Evolutionary conservation across 2,797 vertebrate genomes (phyloP), one percentile per base, ranked within the genome.

Genomic region (Oreochromis grahami): DNA sequence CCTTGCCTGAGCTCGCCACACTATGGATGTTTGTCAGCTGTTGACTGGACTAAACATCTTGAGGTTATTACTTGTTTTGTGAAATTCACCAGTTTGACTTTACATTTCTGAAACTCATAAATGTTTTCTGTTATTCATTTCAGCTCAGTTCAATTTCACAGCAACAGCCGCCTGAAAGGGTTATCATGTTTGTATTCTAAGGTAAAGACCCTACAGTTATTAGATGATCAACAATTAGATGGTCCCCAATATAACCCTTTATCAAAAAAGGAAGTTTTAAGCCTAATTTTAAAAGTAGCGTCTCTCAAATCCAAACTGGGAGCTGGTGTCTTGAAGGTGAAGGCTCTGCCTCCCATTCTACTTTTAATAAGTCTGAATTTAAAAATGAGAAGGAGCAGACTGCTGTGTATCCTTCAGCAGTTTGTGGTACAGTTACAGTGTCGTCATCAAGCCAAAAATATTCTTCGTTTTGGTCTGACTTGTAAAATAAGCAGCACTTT

Each of bases 241-340:
- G 34, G 19, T 21, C 58, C 4, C 58, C 7, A 19, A 63, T 21
- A 19, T 2, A 36, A n/a, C 58, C 19, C 0, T 63, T 63, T 60
- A 60, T 60, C 9, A 60, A 34, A 60, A 36, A 13, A 63, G 19
- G 36, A 63, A 6, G 0, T 1, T 21, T 63, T 38, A 63, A 63
- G 34, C 34, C 19, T 38, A n/a, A 21, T 63, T 11, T 38, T 38
- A 63, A 38, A 63, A 7, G 58, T 38, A 38, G 19, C 0, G 2
- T 38, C 58, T 63, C 58, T 13, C 58, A 63, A 63, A 63, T 63
- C 34, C 58, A 63, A 63, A 63, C 34, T 38, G 58, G 19, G 19
- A 63, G 11, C 0, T 63, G 34, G 34, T 10, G 0, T 36, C 58
- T 36, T 63, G 36, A 36, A 63, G 3, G 6, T 63, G 11, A 63